Base-by-base conservation (phyloP, 2,797 vertebrate species). In the Tauraco hartlaubi region DNA sequence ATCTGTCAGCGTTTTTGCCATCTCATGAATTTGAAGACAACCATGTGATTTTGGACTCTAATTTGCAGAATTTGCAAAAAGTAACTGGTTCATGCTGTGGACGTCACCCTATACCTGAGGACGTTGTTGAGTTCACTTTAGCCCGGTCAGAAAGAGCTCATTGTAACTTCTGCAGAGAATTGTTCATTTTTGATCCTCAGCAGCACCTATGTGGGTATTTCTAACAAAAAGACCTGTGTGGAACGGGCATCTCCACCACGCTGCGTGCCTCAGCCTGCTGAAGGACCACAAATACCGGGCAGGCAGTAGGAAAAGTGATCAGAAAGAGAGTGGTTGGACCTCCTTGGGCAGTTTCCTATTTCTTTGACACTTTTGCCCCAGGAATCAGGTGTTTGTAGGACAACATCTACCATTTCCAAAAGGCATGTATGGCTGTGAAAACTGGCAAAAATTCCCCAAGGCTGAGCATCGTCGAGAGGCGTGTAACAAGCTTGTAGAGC, bases 181-280 rank as follows among this genome's bases (percentile, higher is more conserved):
- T 1, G 2, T 21, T 66, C 19, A 1, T 5, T 39, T 33, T 8
- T 2, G 2, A 5, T 26, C 29, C 39, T 29, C 9, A 7, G 49
- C 59, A 59, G 44, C 51, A 9, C 2, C 0, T 2, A 3, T 2
- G 31, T 0, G 67, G 41, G 1, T 21, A 9, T 33, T 48, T 41
- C 19, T 10, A 11, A 28, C 6, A 39, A 6, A 7, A 52, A 13
- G 37, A 9, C 8, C 18, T 13, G 44, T 1, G 52, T n/a, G 72
- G 44, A 44, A 5, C 26, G 12, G 46, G 39, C 39, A 6, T 16
- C 48, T 20, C 55, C 39, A 5, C 52, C 1, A 1, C 9, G 31
- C 13, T 5, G 8, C 29, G 3, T 5, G 5, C 2, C n/a, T 33
- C 33, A 3, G 51, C 41, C 48, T 28, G 63, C 28, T 3, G 4